Base-by-base conservation (phyloP, 2,888 invertebrate species). In the Chrysolina americana region DNA sequence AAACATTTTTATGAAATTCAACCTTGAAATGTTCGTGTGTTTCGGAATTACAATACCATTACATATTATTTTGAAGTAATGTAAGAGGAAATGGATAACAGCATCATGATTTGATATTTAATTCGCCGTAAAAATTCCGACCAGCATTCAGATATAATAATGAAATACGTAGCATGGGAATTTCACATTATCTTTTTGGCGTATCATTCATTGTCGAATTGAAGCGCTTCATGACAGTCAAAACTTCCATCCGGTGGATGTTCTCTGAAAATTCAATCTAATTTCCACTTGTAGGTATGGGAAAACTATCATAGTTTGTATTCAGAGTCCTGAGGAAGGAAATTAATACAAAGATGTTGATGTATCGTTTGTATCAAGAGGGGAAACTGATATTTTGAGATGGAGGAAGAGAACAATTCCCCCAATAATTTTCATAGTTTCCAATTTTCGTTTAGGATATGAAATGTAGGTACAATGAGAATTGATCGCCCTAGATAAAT, bases 41-140 rank as follows among this genome's bases (percentile, higher is more conserved):
- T 70, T 71, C 65, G 41, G 76, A 73, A 76, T 76, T 76, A 78
- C 70, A 70, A 59, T 70, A 75, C 70, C 76, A 78, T 78, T 76
- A 78, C 74, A 78, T 76, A 76, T 78, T 71, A 74, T 76, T 76
- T 73, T 47, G 71, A 76, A 73, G 73, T 78, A 76, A 78, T 74
- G 69, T 69, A 75, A 74, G 75, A 78, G 78, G 78, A 78, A 78
- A 76, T 78, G 75, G 70, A 75, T 73, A 69, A 66, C 75, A 70
- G 72, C 72, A 76, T 78, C 74, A 70, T 76, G 75, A 77, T 78
- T 78, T 75, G 72, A 77, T 77, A 77, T 76, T 77, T 76, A 73
- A 77, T 76, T 68, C 70, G 70, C 73, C 70, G 64, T 66, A 48
- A 72, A 59, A 59, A 28, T 59, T 59, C 28, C 9, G 10, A 59